Percentiles rank a stretch among this genome's conserved stretches.
phyloP scores from a whole-genome alignment of 2,888 invertebrate species.

The Lepetodrilus schrolli region DNA sequence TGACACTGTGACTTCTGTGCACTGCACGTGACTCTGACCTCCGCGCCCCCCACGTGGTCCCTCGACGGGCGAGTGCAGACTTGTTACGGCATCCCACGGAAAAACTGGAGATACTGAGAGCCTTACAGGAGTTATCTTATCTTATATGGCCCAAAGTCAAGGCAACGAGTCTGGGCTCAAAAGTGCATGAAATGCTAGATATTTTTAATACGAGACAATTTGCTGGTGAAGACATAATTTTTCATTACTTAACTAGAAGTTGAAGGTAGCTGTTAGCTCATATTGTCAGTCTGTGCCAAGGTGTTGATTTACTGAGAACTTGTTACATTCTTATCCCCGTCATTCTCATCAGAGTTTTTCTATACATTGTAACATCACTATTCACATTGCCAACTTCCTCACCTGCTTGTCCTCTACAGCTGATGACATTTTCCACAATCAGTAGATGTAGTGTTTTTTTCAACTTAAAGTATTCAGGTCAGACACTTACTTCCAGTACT shows the following conservation, averaged over 20 bases:
- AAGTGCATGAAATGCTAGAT: slow-evolving; percentile 27
- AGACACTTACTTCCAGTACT: too few relatives aligned
- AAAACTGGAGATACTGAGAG: neutral
- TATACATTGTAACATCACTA: neutral
- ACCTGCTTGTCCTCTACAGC: too few relatives aligned
- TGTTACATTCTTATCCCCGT: neutral
- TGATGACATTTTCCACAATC: too few relatives aligned
- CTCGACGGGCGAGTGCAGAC: too few relatives aligned
- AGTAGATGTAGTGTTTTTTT: too few relatives aligned
- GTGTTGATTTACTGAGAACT: slow-evolving; percentile 11
- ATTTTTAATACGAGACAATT: slow-evolving; percentile 23
- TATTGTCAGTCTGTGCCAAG: slow-evolving; percentile 20
- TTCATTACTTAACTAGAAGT: slow-evolving; percentile 23
- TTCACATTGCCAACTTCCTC: too few relatives aligned
- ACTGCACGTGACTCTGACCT: too few relatives aligned
- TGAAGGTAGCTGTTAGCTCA: slow-evolving; percentile 20
- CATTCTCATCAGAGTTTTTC: neutral
- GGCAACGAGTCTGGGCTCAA: neutral
- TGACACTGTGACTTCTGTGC: neutral
- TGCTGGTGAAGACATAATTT: slow-evolving; percentile 18
- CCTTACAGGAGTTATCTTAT: too few relatives aligned
- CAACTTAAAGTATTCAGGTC: too few relatives aligned
- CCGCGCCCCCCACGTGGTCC: too few relatives aligned
- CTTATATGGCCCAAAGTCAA: too few relatives aligned
- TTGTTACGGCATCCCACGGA: too few relatives aligned